Conservation (phyloP, 2,113 vertebrate genomes). For the Passer montanus region DNA sequence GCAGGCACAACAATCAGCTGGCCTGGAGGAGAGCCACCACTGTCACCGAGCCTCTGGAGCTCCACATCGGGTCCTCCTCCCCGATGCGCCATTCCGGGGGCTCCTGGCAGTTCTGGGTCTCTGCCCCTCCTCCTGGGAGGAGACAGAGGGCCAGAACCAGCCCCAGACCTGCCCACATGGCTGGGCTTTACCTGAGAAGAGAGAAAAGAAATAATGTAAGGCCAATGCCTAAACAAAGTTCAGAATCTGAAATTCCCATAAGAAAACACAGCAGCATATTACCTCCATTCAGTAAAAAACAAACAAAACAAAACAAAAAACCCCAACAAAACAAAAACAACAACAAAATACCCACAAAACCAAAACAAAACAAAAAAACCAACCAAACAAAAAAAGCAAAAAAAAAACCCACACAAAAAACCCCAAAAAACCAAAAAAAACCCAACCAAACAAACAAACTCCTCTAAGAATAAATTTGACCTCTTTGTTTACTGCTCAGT, state of each 20-base stretch:
- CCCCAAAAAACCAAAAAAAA: too few relatives aligned
- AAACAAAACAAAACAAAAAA: too few relatives aligned
- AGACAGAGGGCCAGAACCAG: constrained; percentile 89
- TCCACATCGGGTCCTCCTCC: constrained; percentile 83
- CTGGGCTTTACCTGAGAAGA: constrained; percentile 66
- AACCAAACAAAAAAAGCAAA: too few relatives aligned
- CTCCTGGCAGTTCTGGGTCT: constrained; percentile 82
- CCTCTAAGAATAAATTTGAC: not conserved
- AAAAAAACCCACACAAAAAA: too few relatives aligned
- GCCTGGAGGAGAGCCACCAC: constrained; percentile 92
- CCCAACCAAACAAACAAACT: too few relatives aligned
- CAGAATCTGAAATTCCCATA: not conserved
- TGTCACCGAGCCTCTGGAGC: constrained; percentile 77
- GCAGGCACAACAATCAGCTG: constrained; percentile 90
- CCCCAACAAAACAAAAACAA: accelerated
- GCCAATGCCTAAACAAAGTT: not conserved
- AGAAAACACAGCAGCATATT: not conserved
- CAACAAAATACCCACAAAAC: too few relatives aligned
- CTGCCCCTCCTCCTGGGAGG: constrained; percentile 82
- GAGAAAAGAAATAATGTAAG: not conserved
- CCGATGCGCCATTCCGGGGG: constrained; percentile 84
- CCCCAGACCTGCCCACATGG: constrained; percentile 86
- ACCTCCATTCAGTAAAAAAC: not conserved
- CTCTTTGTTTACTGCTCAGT: not conserved
- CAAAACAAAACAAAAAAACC: not conserved